Base-by-base conservation (phyloP, 2,113 vertebrate genomes). In the Paralichthys olivaceus region DNA sequence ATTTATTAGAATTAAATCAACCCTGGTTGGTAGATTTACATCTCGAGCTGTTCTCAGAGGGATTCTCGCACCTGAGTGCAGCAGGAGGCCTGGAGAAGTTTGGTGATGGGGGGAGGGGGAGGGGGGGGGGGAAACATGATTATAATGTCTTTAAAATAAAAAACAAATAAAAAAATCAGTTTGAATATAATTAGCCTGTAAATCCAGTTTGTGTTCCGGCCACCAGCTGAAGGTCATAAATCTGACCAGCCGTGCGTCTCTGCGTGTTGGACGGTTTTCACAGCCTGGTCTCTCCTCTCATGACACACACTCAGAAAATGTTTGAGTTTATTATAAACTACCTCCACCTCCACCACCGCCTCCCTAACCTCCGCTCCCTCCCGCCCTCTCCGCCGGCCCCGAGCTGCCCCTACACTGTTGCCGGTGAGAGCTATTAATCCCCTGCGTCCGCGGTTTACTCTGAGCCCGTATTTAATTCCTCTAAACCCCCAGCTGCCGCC, bases 391-490 rank as follows among this genome's bases (percentile, higher is more conserved):
- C 34, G 73, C 62, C 90, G 77, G 79, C 81, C 85, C 79, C 79
- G 80, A 62, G 82, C 85, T 90, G 84, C 79, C 87, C 87, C 84
- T 85, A 80, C 90, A 86, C 90, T 90, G 89, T 87, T 77, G 88
- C 93, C 93, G 92, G 92, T 93, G 93, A 91, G 89, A 89, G 91
- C 86, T 81, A 69, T 86, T 94, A 94, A 94, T 95, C 94, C 94
- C 90, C 91, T 77, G 91, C 93, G 93, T 92, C 91, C 91, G 84
- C 57, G 94, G 84, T 93, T 92, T 92, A 91, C 93, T 91, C 91
- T 92, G 92, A 94, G 92, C 94, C 92, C 91, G 92, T 94, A 86
- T 94, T 95, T 94, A 95, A 95, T 94, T 93, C 94, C 91, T 84
- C 88, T 93, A 94, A 95, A 93, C 88, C 94, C 91, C 92, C 94